Conservation (phyloP, 2,113 vertebrate genomes). For the Pollachius pollachius region DNA sequence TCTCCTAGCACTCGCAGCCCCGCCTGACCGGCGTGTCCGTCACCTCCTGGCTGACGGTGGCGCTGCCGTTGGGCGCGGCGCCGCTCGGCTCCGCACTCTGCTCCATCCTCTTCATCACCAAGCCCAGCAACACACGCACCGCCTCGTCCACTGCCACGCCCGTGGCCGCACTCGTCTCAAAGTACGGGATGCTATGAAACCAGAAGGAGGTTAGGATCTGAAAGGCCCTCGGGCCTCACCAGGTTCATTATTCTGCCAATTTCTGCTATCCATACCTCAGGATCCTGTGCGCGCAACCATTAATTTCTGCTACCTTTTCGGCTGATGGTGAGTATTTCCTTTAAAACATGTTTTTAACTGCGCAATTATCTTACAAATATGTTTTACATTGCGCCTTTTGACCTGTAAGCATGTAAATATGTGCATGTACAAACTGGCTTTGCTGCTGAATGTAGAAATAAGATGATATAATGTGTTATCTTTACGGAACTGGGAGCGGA, state of each 20-base stretch:
- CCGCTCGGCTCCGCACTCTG: slow-evolving; percentile 76
- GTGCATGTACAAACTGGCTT: no score
- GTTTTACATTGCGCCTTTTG: no score
- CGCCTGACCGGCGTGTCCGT: slow-evolving; percentile 36
- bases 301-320: no score
- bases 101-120: slow-evolving; percentile 97
- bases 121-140: slow-evolving; percentile 83
- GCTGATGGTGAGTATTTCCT: no score
- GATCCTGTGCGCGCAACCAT: no score
- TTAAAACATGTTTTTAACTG: no score
- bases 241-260: background rate
- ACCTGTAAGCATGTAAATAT: no score
- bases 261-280: no score
- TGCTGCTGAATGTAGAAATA: no score
- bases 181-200: slow-evolving; percentile 83
- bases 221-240: background rate
- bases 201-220: background rate
- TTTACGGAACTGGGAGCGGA: no score
- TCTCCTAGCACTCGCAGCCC: slow-evolving; percentile 55
- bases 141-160: slow-evolving; percentile 84
- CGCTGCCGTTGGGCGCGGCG: slow-evolving; percentile 74
- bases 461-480: no score
- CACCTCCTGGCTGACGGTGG: slow-evolving; percentile 47
- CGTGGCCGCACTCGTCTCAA: slow-evolving; percentile 88
- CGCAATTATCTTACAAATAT: no score